Conservation (phyloP, 2,797 vertebrate genomes). For the Carcharodon carcharias region DNA sequence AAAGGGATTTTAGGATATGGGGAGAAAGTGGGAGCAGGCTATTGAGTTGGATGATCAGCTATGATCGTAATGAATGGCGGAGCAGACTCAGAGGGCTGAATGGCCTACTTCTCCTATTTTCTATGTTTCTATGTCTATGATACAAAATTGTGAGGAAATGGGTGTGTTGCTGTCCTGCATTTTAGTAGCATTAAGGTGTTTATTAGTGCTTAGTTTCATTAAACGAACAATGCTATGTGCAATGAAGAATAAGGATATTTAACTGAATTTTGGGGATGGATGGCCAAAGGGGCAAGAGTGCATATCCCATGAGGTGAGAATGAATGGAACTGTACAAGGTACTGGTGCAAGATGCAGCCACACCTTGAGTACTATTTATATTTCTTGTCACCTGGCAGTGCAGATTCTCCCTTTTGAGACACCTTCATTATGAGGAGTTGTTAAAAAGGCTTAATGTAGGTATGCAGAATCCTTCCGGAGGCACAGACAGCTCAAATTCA, state of each 20-base stretch:
- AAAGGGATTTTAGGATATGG: too few species aligned
- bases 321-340: background rate
- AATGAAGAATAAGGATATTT: background rate
- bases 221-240: background rate
- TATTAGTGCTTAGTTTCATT: background rate
- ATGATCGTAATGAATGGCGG: too few species aligned
- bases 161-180: background rate
- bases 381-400: background rate
- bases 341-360: background rate
- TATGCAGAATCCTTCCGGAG: background rate
- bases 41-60: too few species aligned
- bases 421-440: background rate
- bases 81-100: too few species aligned
- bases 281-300: background rate
- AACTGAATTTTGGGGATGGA: background rate
- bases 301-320: background rate
- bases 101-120: too few species aligned
- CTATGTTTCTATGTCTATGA: too few species aligned
- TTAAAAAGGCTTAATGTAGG: background rate
- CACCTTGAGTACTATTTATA: background rate
- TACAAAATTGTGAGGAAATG: too few species aligned
- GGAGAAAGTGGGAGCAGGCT: too few species aligned
- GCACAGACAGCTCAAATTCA: background rate
- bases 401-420: background rate
- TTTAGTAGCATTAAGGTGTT: background rate